Conservation (phyloP, 2,113 vertebrate genomes). For the Saccopteryx leptura region DNA sequence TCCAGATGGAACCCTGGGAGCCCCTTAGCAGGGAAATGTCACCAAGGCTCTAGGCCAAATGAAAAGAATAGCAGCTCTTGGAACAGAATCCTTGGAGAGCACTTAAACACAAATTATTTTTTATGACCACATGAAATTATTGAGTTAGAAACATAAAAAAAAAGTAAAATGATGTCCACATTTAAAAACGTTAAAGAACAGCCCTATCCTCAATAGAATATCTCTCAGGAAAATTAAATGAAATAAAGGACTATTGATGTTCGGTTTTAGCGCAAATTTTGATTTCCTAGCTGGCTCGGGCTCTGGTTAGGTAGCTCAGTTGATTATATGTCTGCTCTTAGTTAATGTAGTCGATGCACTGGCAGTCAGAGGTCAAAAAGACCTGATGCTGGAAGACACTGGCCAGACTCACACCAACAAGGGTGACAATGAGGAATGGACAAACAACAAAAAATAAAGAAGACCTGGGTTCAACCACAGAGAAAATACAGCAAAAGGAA, state of each 20-base stretch:
- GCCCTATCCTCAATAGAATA: not conserved
- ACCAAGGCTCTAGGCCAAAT: conserved; percentile 68
- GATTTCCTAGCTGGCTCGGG: not conserved
- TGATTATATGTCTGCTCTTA: too few relatives aligned
- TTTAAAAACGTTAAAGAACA: conserved; percentile 61
- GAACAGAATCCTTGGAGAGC: conserved; percentile 71
- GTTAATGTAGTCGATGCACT: too few relatives aligned
- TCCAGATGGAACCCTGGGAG: conserved; percentile 71
- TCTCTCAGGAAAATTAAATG: conserved; percentile 17
- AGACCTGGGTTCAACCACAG: too few relatives aligned
- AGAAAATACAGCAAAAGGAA: too few relatives aligned
- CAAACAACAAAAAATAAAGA: too few relatives aligned
- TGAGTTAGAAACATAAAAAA: conserved; percentile 72
- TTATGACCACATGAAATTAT: conserved; percentile 73
- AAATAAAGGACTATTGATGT: not conserved
- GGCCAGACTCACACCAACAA: too few relatives aligned
- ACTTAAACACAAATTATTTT: conserved; percentile 77
- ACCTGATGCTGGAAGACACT: too few relatives aligned
- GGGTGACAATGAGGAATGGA: too few relatives aligned
- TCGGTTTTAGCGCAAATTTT: conserved; percentile 13
- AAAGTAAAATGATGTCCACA: conserved; percentile 62
- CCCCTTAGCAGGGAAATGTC: conserved; percentile 65
- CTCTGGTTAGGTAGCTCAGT: too few relatives aligned
- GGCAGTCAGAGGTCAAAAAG: too few relatives aligned
- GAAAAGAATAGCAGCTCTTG: conserved; percentile 68